Evolutionary conservation across 2,797 vertebrate genomes (phyloP).

Genomic region (Notolepis coatsorum): DNA sequence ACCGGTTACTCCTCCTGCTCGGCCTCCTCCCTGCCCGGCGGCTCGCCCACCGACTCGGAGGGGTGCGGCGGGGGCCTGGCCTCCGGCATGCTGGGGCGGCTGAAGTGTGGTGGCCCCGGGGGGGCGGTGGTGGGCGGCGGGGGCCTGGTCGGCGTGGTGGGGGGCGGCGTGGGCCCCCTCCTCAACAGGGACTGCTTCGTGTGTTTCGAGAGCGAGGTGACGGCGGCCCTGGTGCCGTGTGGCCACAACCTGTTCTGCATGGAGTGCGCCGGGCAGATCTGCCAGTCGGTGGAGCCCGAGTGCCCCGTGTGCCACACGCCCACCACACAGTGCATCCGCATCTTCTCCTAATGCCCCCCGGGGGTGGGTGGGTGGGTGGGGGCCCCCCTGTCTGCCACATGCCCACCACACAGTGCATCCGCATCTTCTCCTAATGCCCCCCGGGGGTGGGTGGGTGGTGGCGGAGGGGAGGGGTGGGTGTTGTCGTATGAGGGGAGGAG

Average conservation of each 20-base stretch:
- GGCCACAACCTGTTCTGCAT: conserved; percentile 99
- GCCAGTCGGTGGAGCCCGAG: conserved; percentile 89
- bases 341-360: conserved; percentile 90
- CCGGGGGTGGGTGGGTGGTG: neutral
- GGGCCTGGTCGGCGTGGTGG: conserved; percentile 67
- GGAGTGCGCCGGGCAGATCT: conserved; percentile 97
- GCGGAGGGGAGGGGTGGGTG: neutral
- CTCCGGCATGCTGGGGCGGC: conserved; percentile 77
- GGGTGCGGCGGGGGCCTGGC: conserved; percentile 80
- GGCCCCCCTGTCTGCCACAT: conserved; percentile 89
- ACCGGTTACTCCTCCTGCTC: conserved; percentile 90
- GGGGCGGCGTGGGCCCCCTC: conserved; percentile 54
- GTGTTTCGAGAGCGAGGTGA: conserved; percentile 95
- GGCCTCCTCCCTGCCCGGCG: conserved; percentile 88
- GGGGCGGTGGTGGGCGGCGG: conserved; percentile 39
- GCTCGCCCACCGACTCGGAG: conserved; percentile 89
- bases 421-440: conserved; percentile 93
- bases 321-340: conserved; percentile 96
- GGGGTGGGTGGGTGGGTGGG: neutral
- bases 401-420: conserved; percentile 95
- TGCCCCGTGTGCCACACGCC: conserved; percentile 94
- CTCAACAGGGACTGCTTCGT: conserved; percentile 91
- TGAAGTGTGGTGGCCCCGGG: conserved; percentile 71
- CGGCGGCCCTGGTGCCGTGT: conserved; percentile 93
- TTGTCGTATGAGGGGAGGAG: neutral